phyloP scores from a whole-genome alignment of 2,888 invertebrate species.

The Biston betularia region DNA sequence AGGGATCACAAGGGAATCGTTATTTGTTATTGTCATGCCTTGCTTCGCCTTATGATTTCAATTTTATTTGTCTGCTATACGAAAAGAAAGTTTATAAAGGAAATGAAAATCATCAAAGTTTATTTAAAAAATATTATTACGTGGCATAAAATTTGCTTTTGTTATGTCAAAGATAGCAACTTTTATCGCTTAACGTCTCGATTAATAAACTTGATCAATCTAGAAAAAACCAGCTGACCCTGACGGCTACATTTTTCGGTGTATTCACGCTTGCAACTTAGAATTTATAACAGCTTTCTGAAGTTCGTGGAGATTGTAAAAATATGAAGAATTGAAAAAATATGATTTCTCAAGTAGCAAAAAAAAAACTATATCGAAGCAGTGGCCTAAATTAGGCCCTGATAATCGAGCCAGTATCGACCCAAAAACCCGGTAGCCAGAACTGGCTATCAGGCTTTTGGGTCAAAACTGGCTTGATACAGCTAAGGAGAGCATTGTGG shows the following conservation, averaged over 20 bases:
- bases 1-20: constrained; percentile 41
- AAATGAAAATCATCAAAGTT: too few species aligned
- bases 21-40: constrained; percentile 5
- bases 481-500: too few species aligned
- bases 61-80: neutral
- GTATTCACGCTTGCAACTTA: too few species aligned
- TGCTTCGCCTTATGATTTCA: neutral
- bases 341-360: too few species aligned
- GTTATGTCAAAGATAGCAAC: neutral
- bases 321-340: too few species aligned
- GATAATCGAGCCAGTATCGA: too few species aligned
- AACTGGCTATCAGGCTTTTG: too few species aligned
- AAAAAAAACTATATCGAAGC: too few species aligned
- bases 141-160: neutral
- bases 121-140: neutral
- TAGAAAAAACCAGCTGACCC: constrained; percentile 19
- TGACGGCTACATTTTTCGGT: neutral
- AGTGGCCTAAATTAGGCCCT: too few species aligned
- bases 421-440: too few species aligned
- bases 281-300: neutral
- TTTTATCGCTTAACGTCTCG: neutral
- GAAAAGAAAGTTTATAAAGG: too few species aligned
- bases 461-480: too few species aligned
- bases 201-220: constrained; percentile 40
- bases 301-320: neutral